phyloP scores from a whole-genome alignment of 2,113 vertebrate species.

The Petrocephalus zakoni region DNA sequence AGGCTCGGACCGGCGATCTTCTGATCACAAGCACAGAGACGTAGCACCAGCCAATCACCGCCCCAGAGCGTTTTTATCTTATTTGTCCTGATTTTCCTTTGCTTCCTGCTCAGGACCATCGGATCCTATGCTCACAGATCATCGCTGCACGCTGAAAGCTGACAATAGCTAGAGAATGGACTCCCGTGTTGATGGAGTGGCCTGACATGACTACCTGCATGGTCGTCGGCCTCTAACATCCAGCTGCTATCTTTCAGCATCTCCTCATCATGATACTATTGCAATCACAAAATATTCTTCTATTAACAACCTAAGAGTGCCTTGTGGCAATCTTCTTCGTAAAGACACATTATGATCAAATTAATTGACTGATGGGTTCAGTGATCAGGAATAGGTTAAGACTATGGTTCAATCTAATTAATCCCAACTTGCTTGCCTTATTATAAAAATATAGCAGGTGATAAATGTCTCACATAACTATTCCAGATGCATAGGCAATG shows the following conservation, averaged over 20 bases:
- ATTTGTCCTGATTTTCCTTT: too few relatives aligned
- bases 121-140: too few relatives aligned
- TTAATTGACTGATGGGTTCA: background rate
- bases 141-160: too few relatives aligned
- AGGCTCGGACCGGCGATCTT: too few relatives aligned
- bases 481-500: background rate
- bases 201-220: background rate
- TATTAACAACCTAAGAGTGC: background rate
- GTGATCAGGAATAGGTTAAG: background rate
- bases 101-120: too few relatives aligned
- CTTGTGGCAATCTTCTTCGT: background rate
- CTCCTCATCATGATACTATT: background rate
- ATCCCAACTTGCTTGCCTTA: background rate
- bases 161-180: too few relatives aligned
- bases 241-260: background rate
- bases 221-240: too few relatives aligned
- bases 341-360: background rate
- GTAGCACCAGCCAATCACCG: too few relatives aligned
- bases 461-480: constrained; percentile 1
- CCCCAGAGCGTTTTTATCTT: too few relatives aligned
- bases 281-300: background rate
- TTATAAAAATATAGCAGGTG: background rate
- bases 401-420: background rate
- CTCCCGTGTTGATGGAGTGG: background rate
- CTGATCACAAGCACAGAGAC: too few relatives aligned